Base-by-base conservation (phyloP, 2,113 vertebrate genomes). In the Siniperca knerii region DNA sequence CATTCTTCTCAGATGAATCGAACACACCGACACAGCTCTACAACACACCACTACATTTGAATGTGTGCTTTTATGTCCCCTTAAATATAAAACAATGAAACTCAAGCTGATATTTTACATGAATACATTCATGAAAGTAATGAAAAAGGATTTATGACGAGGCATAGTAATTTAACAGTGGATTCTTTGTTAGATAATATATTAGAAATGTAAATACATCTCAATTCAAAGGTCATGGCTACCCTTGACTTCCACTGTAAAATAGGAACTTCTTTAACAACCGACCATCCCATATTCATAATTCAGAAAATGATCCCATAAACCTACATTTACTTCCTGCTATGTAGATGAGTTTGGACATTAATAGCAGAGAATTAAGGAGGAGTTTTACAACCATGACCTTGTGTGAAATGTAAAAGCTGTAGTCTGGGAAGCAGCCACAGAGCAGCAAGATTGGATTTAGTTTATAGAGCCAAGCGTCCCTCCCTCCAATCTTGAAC, bases 321-420 rank as follows among this genome's bases (percentile, higher is more conserved):
- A 94, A 94, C 71, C 62, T 21, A 79, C 88, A 87, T 87, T 92
- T 88, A 90, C 83, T 72, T 87, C 42, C 66, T 7, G 62, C 52
- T 84, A 93, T 94, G 92, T 85, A 93, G 89, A 94, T 92, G 83
- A 91, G 87, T 18, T 65, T 37, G 68, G 60, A 81, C 69, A 87
- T 93, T 90, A 92, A 86, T 75, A 80, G 76, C 40, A 5, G 66
- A 62, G 90, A 75, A 88, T 83, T 83, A 89, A 85, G 68, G 86
- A 76, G 83, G 83, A 73, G n/a, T 87, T 93, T 94, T 91, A 89
- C 70, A 67, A 57, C 83, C 52, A 3, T 89, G 90, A 93, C 92
- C 87, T 95, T 92, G 83, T 55, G 83, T 84, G 71, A 54, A 84
- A 87, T 67, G 77, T 88, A 80, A 88, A 83, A 76, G 71, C 75